Conservation (phyloP, 2,797 vertebrate species). For the Urophycis tenuis region DNA sequence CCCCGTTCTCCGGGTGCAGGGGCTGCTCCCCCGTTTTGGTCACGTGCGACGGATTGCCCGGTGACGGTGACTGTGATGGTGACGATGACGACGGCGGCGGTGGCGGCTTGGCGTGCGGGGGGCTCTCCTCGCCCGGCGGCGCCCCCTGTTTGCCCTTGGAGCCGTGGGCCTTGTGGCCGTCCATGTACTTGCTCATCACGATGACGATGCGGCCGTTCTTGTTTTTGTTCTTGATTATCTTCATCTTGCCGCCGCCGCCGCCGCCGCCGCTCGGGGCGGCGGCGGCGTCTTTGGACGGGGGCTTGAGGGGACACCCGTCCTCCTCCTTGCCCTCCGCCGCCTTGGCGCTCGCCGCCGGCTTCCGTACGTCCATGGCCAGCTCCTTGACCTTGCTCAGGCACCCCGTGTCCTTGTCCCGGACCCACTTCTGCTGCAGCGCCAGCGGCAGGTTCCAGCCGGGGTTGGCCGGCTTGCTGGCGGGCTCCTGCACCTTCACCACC, state of each 20-base stretch:
- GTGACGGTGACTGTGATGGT: too few species aligned
- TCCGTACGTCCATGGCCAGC: conserved; percentile 62
- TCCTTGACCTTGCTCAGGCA: conserved; percentile 82
- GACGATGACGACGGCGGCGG: too few species aligned
- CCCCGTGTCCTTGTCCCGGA: conserved; percentile 79
- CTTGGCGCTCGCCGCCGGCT: conserved; percentile 58
- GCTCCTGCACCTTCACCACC: conserved; percentile 72
- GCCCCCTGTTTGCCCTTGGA: conserved; percentile 85
- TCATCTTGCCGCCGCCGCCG: conserved; percentile 91
- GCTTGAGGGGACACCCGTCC: conserved; percentile 50
- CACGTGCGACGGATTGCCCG: conserved; percentile 51
- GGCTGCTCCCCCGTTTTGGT: conserved; percentile 53
- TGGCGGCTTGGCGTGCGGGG: conserved; percentile 44
- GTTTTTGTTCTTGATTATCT: conserved; percentile 99
- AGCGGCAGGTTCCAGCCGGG: conserved; percentile 70
- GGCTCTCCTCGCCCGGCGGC: conserved; percentile 63
- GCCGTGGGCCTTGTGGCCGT: conserved; percentile 81
- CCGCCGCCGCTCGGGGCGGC: conserved; percentile 71
- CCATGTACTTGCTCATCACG: conserved; percentile 99
- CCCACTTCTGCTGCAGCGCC: conserved; percentile 84
- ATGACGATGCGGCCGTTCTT: conserved; percentile 98
- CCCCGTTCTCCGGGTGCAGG: conserved; percentile 45
- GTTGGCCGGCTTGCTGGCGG: conserved; percentile 64
- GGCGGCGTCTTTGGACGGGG: conserved; percentile 70
- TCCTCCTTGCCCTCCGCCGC: conserved; percentile 54